Percentiles rank a stretch among this genome's conserved stretches.
phyloP scores from a whole-genome alignment of 2,113 vertebrate species.

The Setophaga coronata region DNA sequence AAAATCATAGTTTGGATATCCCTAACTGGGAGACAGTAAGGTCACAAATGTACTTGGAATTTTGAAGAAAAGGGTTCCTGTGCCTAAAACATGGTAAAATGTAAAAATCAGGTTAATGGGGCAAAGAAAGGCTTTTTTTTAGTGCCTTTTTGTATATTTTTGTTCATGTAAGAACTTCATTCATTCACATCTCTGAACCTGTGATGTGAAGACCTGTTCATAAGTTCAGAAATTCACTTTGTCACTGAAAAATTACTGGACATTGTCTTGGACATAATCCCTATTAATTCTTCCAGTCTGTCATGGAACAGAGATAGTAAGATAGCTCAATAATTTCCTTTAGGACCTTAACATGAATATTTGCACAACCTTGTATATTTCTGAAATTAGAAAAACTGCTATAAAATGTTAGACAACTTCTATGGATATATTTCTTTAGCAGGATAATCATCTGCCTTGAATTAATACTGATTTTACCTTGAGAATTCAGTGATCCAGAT shows the following conservation, averaged over 20 bases:
- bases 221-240: not conserved
- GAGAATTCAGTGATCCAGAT: not conserved
- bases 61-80: not conserved
- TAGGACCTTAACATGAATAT: not conserved
- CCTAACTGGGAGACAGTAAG: not conserved
- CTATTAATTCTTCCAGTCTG: not conserved
- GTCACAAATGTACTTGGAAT: not conserved
- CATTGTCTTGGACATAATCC: not conserved
- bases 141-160: not conserved
- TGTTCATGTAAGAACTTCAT: not conserved
- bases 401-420: not conserved
- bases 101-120: not conserved
- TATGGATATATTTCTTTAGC: not conserved
- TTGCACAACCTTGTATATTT: not conserved
- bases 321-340: not conserved
- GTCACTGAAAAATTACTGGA: not conserved
- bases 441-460: not conserved
- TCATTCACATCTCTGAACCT: not conserved
- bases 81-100: not conserved
- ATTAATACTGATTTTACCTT: not conserved
- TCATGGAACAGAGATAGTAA: not conserved
- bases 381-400: not conserved
- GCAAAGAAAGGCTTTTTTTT: not conserved
- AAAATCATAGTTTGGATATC: not conserved
- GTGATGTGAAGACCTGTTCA: not conserved